Percentiles rank a stretch among this genome's conserved stretches.
These are phyloP conservation scores for Grammomys dolichurus DNA, from an alignment of 2,113 vertebrate species.

Conservation along the genomic window DNA sequence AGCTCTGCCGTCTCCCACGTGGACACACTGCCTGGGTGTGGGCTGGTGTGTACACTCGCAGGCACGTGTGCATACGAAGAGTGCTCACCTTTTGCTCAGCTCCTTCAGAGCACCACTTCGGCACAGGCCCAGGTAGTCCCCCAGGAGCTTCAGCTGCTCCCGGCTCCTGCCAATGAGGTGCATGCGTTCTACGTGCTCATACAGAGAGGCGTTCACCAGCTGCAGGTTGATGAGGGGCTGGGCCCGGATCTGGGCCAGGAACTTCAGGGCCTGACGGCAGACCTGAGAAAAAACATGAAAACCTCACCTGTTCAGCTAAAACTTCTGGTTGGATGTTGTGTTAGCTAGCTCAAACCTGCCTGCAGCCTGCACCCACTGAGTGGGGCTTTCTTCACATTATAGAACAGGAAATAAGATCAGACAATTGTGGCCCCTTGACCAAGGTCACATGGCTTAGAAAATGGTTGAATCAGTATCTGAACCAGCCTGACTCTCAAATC, in stretches of 20 bases:
- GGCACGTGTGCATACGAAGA: background rate
- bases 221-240: conserved; percentile 95
- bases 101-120: conserved; percentile 93
- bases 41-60: background rate
- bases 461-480: background rate
- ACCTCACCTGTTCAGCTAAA: background rate
- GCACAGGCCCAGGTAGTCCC: conserved; percentile 94
- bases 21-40: background rate
- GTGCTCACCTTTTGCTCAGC: conserved; percentile 86
- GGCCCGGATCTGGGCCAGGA: conserved; percentile 90
- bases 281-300: conserved; percentile 85
- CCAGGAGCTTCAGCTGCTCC: conserved; percentile 94
- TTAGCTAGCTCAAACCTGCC: no score
- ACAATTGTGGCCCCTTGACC: background rate
- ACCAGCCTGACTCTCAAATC: background rate
- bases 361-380: background rate
- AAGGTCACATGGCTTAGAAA: background rate
- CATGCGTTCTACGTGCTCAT: conserved; percentile 92
- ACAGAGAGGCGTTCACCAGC: conserved; percentile 92
- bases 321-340: background rate
- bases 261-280: conserved; percentile 90
- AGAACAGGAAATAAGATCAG: background rate
- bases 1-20: background rate
- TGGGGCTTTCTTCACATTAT: background rate
- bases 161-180: conserved; percentile 85